A percentile compares a stretch with the other conserved stretches of the same genome.
Conservation (phyloP, 2,113 vertebrate genomes). For the Alethe castanea region DNA sequence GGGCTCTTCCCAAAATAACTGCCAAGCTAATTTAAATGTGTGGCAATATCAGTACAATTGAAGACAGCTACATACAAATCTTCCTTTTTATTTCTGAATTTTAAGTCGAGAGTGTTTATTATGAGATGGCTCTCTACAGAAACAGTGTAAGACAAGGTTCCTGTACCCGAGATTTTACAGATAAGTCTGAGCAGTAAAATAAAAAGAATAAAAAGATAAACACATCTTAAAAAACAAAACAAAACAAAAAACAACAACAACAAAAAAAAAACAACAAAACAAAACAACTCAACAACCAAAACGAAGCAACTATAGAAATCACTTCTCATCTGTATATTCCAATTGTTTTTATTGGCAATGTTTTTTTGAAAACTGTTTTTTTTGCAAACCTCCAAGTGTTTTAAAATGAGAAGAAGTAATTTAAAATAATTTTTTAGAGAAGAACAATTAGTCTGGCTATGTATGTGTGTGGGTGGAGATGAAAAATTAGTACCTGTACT, state of each 20-base stretch:
- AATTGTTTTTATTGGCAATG: background rate
- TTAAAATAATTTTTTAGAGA: background rate
- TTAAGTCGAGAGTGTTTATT: background rate
- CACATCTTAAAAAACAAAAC: background rate
- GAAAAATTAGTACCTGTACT: background rate
- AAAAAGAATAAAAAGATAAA: background rate
- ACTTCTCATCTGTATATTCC: background rate
- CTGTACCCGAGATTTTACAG: background rate
- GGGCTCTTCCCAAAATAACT: background rate
- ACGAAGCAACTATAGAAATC: background rate
- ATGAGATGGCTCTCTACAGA: background rate
- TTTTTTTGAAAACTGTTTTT: background rate
- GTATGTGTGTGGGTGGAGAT: background rate
- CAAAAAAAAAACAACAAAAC: background rate
- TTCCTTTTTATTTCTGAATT: background rate
- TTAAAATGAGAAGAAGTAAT: background rate
- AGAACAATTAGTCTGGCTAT: background rate
- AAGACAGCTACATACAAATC: background rate
- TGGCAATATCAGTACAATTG: background rate
- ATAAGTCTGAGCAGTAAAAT: background rate
- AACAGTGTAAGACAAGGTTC: background rate
- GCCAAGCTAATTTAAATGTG: background rate
- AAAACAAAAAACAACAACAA: too few species aligned
- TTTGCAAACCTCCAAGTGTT: background rate
- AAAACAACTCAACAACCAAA: background rate